These are phyloP conservation scores for Tursiops truncatus DNA, from an alignment of 2,113 vertebrate genomes.

Conservation along the genomic window DNA sequence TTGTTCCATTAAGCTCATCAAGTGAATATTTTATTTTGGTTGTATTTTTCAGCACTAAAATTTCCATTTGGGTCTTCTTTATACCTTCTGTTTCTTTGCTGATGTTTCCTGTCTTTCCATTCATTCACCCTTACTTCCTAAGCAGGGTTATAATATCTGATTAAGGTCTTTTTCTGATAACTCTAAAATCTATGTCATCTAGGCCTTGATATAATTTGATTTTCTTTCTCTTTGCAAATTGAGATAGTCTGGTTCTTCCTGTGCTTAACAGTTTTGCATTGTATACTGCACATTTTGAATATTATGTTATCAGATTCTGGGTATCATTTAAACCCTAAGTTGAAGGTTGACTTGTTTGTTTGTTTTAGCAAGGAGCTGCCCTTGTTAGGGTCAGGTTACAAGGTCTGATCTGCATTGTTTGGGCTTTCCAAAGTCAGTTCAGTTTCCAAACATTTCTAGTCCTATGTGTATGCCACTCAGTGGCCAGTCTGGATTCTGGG, in stretches of 20 bases:
- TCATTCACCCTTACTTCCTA: not conserved
- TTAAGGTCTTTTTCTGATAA: not conserved
- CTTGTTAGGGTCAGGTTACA: not conserved
- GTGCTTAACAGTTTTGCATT: not conserved
- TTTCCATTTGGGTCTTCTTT: too few species aligned
- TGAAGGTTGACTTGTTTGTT: not conserved
- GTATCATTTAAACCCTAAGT: not conserved
- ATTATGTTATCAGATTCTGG: not conserved
- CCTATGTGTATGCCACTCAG: not conserved
- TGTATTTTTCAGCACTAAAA: not conserved
- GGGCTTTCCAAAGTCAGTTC: not conserved
- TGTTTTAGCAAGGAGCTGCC: not conserved
- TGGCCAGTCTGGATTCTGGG: not conserved
- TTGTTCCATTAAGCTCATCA: not conserved
- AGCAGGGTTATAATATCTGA: not conserved
- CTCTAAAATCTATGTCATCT: not conserved
- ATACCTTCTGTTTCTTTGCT: not conserved
- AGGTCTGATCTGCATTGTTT: not conserved
- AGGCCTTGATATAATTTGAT: not conserved
- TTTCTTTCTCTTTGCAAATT: conserved; percentile 18
- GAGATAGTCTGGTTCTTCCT: not conserved
- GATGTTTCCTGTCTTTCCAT: not conserved
- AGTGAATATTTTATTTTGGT: not conserved
- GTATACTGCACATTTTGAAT: not conserved
- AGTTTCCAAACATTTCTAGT: not conserved